Evolutionary conservation across 2,113 vertebrate genomes (phyloP), one percentile per base, ranked within the genome.

Genomic region (Beaufortia kweichowensis): DNA sequence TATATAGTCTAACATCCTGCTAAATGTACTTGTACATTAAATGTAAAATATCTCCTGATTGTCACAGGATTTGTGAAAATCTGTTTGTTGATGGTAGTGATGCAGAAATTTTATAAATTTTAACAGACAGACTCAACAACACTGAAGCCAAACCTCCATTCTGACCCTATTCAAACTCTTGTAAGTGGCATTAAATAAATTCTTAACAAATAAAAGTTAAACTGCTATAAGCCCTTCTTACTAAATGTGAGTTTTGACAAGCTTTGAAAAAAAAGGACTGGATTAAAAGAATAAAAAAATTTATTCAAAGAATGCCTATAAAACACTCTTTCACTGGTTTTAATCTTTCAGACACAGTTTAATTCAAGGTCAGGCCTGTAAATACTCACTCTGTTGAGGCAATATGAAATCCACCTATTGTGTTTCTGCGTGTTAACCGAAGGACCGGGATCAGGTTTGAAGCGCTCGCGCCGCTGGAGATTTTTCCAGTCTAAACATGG

Each of bases 401-500:
- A 70, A n/a, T 43, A 50, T 56, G 26, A 76, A 80, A 76, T 76
- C 65, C 64, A 43, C 43, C 46, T 53, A 77, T 61, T 62, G 65
- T 69, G 76, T 48, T 26, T 28, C 41, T 59, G 23, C 17, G 43
- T 64, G 46, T 21, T 64, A 71, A 65, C 53, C 33, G 67, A 29
- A 71, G 67, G 66, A 64, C 59, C 48, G 65, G 33, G 35, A 56
- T 33, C 41, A 63, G 73, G 67, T 29, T 64, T 68, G 26, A 65
- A 72, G 48, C 62, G 55, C 67, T 71, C 19, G 35, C 24, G 21
- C 57, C 33, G 57, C 41, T 29, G 43, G 64, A 55, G 24, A 64
- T 56, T 53, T 48, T 72, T 26, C 28, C 43, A n/a, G 21, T 59
- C 33, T 56, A 75, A 75, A 75, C 39, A 65, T 33, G 71, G 61